A percentile compares a stretch with the other conserved stretches of the same genome.
Conservation (phyloP, 2,888 invertebrate species). For the Leptura quadrifasciata region DNA sequence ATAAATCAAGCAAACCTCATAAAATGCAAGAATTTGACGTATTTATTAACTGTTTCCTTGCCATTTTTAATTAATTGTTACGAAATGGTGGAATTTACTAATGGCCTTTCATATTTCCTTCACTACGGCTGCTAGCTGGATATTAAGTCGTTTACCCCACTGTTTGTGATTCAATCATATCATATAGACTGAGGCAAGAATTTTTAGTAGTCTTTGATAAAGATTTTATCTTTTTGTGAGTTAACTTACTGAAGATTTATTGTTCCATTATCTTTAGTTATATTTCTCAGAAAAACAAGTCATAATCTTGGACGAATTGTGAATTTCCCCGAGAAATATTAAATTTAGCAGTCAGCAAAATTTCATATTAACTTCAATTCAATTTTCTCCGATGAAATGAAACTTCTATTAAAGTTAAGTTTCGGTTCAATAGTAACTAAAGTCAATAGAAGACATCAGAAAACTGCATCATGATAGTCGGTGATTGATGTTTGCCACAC, state of each 20-base stretch:
- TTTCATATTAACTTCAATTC: neutral
- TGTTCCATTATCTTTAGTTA: neutral
- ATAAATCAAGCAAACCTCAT: too few relatives aligned
- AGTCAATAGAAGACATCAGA: too few relatives aligned
- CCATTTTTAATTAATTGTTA: neutral
- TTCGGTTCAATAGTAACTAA: too few relatives aligned
- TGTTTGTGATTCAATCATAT: constrained; percentile 21
- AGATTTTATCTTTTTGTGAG: constrained; percentile 11
- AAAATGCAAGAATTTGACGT: too few relatives aligned
- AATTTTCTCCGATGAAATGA: neutral
- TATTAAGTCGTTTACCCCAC: constrained; percentile 15
- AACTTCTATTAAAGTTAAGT: neutral
- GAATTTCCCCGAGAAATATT: neutral
- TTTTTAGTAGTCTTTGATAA: constrained; percentile 5
- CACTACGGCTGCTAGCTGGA: neutral
- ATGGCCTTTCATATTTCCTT: neutral
- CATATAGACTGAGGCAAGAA: neutral
- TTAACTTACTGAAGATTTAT: neutral
- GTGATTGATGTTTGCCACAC: too few relatives aligned
- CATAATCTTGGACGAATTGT: neutral
- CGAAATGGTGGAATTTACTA: constrained; percentile 8
- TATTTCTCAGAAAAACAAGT: neutral
- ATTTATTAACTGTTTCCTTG: neutral
- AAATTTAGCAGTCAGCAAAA: neutral
- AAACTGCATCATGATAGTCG: too few relatives aligned